A percentile compares a stretch with the other conserved stretches of the same genome.
Conservation (phyloP, 35 echinoderm and acorn worm genomes). For the Chiridota heheva region DNA sequence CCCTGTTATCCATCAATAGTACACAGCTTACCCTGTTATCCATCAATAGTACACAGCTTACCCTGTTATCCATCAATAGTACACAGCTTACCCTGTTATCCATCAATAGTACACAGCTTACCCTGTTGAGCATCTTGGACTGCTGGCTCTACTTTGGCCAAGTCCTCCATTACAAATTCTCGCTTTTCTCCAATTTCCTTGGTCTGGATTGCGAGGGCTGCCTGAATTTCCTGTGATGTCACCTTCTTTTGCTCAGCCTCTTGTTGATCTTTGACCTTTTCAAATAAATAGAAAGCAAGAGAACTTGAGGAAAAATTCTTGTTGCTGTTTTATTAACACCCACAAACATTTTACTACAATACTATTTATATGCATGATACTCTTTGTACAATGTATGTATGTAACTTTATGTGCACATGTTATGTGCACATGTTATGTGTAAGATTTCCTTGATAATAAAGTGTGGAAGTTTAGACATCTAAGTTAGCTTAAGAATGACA, state of each 20-base stretch:
- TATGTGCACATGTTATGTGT: too few species aligned
- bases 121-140: conserved; percentile 92
- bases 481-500: too few species aligned
- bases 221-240: conserved; percentile 94
- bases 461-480: too few species aligned
- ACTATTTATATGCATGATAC: too few species aligned
- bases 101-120: conserved; percentile 1
- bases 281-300: not conserved
- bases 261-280: conserved; percentile 98
- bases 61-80: too few species aligned
- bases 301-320: not conserved
- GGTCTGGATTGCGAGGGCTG: conserved; percentile 73
- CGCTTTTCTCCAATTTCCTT: conserved; percentile 84
- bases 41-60: too few species aligned
- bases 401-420: too few species aligned
- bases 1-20: too few species aligned
- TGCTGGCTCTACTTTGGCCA: conserved; percentile 94
- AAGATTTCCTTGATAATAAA: too few species aligned
- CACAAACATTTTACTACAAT: not conserved
- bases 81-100: too few species aligned
- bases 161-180: conserved; percentile 70
- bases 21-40: too few species aligned
- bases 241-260: conserved; percentile 99
- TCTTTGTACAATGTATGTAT: too few species aligned
- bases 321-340: not conserved